Base-by-base conservation (phyloP, 2,888 invertebrate genomes). In the Ischnus inquisitorius region DNA sequence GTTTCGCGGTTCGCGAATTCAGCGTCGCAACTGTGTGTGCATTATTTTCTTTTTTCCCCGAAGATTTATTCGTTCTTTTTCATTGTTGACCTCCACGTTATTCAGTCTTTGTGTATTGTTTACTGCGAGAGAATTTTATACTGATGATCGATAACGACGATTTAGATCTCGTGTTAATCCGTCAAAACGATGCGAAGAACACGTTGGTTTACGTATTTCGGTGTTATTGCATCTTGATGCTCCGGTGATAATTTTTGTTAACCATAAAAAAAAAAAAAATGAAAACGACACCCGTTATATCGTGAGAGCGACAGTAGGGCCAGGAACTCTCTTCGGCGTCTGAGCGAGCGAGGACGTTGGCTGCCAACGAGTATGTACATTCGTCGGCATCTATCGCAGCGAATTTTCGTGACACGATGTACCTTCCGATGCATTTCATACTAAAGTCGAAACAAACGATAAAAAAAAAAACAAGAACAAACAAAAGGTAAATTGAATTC, bases 1-100 rank as follows among this genome's bases (percentile, higher is more conserved):
- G 89, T 75, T 81, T 92, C 91, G 91, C 91, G 90, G 88, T 85
- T 89, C 90, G 91, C 92, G 91, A 87, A 93, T 93, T 92, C 91
- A 88, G 90, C 89, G 91, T 90, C 88, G 89, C 91, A 88, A 91
- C 5, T 65, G 25, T 57, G 1, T 79, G 34, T 43, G 8, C 62
- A 51, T 68, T 16, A 10, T 62, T 72, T 2, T 5, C 22, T 48
- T 51, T 57, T 71, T 57, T 48, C 12, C 2, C 19, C 60, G 72
- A 57, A 78, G 71, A 10, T 54, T 34, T 34, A 34, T 34, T 34
- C 8, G 8, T 34, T 34, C 8, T 34, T 34, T 34, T 34, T 34
- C 4, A 6, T 34, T 34, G 4, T 34, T 34, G 34, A 68, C 48
- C 41, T 14, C 72, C 64, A 28, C 48, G 69, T 69, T 57, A 16